phyloP scores from a whole-genome alignment of 2,888 invertebrate genomes.

The Lampropteryx suffumata region DNA sequence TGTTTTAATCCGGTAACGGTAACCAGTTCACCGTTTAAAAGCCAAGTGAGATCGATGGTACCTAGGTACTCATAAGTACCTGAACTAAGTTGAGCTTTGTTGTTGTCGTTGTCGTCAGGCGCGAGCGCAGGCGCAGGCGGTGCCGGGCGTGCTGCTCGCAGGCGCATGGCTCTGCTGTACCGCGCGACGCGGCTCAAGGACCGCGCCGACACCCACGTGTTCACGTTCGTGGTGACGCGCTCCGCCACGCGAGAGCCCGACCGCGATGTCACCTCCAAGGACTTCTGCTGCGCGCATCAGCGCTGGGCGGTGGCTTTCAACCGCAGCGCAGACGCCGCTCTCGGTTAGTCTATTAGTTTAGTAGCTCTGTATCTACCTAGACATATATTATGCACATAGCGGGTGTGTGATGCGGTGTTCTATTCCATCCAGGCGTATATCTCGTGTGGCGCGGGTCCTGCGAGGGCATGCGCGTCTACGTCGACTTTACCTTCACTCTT shows the following conservation, averaged over 20 bases:
- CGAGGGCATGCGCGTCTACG: conserved; percentile 88
- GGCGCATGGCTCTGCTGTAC: conserved; percentile 90
- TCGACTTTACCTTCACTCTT: conserved; percentile 91
- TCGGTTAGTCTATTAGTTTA: conserved; percentile 62
- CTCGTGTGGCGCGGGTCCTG: conserved; percentile 90
- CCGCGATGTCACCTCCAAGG: conserved; percentile 91
- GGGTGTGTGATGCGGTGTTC: not conserved
- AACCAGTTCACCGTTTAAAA: too few species aligned
- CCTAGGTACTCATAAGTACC: too few species aligned
- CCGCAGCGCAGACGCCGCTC: conserved; percentile 86
- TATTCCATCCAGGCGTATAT: conserved; percentile 87
- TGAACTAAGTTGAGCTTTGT: too few species aligned
- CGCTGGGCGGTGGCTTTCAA: conserved; percentile 92
- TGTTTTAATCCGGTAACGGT: too few species aligned
- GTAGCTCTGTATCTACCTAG: too few species aligned
- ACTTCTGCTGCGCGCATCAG: conserved; percentile 91
- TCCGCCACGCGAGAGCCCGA: conserved; percentile 90
- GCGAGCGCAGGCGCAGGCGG: conserved; percentile 58
- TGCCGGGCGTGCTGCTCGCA: conserved; percentile 72
- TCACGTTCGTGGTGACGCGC: conserved; percentile 91
- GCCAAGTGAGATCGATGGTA: too few species aligned
- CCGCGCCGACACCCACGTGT: conserved; percentile 91
- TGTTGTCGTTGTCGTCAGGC: conserved; percentile 44
- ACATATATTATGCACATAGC: too few species aligned
- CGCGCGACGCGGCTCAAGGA: conserved; percentile 92